phyloP scores from a whole-genome alignment of 2,797 vertebrate genomes.

The Artibeus jamaicensis region DNA sequence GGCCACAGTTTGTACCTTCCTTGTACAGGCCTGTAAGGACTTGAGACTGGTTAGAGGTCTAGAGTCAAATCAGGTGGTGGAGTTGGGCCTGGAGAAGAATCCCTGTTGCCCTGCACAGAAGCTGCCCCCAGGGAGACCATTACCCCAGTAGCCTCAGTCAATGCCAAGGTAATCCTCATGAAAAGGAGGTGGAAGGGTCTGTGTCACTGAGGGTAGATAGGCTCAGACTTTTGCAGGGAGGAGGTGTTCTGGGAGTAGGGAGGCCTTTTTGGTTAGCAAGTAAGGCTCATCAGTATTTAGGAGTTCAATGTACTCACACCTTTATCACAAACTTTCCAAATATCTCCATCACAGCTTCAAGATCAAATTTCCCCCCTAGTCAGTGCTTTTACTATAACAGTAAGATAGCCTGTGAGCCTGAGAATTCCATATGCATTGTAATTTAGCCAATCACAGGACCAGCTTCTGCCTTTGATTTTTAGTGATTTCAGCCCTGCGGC shows the following conservation, averaged over 20 bases:
- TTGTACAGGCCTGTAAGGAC: not conserved
- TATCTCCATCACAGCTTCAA: not conserved
- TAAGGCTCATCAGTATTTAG: not conserved
- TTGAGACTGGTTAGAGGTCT: not conserved
- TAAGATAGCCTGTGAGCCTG: not conserved
- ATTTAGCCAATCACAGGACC: not conserved
- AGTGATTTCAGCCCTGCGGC: not conserved
- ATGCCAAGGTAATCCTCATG: not conserved
- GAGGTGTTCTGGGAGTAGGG: not conserved
- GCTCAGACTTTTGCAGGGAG: not conserved
- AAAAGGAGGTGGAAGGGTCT: no score
- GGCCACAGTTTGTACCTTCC: not conserved
- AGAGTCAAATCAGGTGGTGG: not conserved
- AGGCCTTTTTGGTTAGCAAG: not conserved
- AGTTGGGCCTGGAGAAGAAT: not conserved
- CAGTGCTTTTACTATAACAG: not conserved
- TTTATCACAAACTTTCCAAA: not conserved
- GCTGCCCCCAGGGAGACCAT: not conserved
- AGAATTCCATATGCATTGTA: not conserved
- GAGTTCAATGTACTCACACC: not conserved
- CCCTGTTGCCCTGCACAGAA: not conserved
- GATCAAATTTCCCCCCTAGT: not conserved
- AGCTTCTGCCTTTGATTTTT: not conserved
- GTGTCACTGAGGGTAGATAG: not conserved
- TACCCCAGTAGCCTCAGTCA: not conserved